phyloP scores from a whole-genome alignment of 2,888 invertebrate genomes.

The Pseudococcus longispinus region DNA sequence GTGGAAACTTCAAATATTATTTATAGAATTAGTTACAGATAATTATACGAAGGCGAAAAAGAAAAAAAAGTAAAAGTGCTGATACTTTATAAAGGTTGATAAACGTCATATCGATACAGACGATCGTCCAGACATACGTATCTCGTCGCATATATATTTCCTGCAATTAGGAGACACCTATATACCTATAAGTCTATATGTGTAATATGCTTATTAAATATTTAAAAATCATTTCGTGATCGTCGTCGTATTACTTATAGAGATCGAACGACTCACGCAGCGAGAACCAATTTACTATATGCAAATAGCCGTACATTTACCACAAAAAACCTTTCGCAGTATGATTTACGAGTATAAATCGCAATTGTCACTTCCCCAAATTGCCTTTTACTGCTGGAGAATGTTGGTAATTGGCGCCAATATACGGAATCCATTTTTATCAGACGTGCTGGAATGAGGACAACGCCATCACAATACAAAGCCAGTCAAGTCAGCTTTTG shows the following conservation, averaged over 20 bases:
- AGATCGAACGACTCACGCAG: conserved; percentile 15
- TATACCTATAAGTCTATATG: too few species aligned
- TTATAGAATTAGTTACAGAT: conserved; percentile 28
- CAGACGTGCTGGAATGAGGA: background rate
- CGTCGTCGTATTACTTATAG: background rate
- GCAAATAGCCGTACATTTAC: conserved; percentile 4
- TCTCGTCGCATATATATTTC: background rate
- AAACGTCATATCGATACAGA: background rate
- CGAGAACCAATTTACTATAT: conserved; percentile 33
- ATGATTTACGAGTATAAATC: background rate
- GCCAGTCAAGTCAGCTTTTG: background rate
- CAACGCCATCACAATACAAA: background rate
- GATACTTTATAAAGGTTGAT: background rate
- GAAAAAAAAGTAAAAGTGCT: conserved; percentile 1
- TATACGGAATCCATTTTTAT: background rate
- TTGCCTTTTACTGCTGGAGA: background rate
- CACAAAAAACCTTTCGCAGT: conserved; percentile 6
- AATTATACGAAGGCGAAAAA: conserved; percentile 5
- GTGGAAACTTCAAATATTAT: conserved; percentile 22
- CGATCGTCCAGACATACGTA: conserved; percentile 7
- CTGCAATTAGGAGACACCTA: conserved; percentile 32
- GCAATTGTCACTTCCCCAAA: conserved; percentile 30
- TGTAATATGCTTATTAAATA: background rate
- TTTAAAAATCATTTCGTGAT: conserved; percentile 25
- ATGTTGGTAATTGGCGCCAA: conserved; percentile 1